Conservation (phyloP, 2,797 vertebrate species). For the Cyprinodon diabolis region DNA sequence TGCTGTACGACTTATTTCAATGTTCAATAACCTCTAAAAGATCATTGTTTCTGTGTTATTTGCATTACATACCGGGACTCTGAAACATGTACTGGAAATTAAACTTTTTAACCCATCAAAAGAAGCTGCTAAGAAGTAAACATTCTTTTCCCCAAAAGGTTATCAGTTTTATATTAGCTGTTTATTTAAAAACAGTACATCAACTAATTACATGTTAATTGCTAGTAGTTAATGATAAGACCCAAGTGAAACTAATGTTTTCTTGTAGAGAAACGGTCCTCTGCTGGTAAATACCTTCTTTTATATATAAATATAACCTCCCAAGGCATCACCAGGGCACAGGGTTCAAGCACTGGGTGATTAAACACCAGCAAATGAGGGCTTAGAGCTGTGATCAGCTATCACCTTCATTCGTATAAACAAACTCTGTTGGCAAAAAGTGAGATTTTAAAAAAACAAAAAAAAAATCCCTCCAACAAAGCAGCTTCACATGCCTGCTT, state of each 20-base stretch:
- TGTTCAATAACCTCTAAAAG: neutral
- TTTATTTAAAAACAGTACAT: neutral
- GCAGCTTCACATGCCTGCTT: neutral
- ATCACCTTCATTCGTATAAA: neutral
- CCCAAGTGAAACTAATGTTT: neutral
- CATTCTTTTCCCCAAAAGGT: neutral
- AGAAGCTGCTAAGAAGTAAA: neutral
- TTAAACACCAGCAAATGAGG: neutral
- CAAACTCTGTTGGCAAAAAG: neutral
- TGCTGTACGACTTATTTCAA: neutral
- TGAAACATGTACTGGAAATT: neutral
- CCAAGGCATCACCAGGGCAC: neutral
- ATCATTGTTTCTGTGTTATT: neutral
- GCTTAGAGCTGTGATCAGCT: neutral
- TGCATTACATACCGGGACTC: neutral
- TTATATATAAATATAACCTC: neutral
- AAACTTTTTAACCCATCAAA: neutral
- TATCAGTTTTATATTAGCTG: neutral
- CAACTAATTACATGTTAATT: neutral
- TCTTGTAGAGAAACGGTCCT: neutral
- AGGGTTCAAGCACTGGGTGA: neutral
- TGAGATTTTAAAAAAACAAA: slow-evolving; percentile 2
- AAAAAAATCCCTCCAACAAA: slow-evolving; percentile 3
- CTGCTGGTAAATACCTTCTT: neutral
- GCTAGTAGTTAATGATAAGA: neutral